Percentiles rank a stretch among this genome's conserved stretches.
phyloP scores from a whole-genome alignment of 2,888 invertebrate species.

The Stenchaetothrips biformis region DNA sequence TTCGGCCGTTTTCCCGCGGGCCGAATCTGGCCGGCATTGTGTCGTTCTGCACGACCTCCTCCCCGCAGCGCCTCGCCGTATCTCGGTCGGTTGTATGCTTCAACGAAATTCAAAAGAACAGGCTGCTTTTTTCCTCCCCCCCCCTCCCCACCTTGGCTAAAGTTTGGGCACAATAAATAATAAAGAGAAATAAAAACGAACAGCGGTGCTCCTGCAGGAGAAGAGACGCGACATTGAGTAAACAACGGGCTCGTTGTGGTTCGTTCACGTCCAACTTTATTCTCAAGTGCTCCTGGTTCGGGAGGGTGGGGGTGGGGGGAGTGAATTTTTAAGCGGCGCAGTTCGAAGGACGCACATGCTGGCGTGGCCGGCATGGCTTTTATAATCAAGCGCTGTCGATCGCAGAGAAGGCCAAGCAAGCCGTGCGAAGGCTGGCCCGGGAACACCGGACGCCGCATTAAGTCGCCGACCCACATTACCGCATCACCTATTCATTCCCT shows the following conservation, averaged over 20 bases:
- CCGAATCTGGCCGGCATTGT: too few relatives aligned
- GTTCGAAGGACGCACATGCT: too few relatives aligned
- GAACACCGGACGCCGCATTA: too few relatives aligned
- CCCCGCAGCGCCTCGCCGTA: background rate
- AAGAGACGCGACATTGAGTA: background rate
- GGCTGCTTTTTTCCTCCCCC: background rate
- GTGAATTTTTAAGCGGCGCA: too few relatives aligned
- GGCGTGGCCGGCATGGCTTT: too few relatives aligned
- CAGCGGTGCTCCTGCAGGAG: too few relatives aligned
- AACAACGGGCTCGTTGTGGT: background rate
- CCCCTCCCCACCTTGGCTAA: background rate
- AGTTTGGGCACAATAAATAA: background rate
- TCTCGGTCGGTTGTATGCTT: background rate
- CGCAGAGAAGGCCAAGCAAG: too few relatives aligned
- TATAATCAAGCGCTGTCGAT: too few relatives aligned
- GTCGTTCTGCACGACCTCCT: background rate
- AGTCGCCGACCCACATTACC: too few relatives aligned
- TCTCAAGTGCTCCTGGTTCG: background rate
- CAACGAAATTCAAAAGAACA: background rate
- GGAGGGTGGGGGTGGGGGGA: background rate
- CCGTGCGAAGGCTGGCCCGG: too few relatives aligned
- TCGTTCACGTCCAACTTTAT: background rate
- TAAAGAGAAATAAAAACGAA: background rate
- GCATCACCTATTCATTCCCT: conserved; percentile 15
- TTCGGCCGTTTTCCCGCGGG: too few relatives aligned